phyloP scores from a whole-genome alignment of 2,888 invertebrate genomes.

The Gastrophysa polygoni region DNA sequence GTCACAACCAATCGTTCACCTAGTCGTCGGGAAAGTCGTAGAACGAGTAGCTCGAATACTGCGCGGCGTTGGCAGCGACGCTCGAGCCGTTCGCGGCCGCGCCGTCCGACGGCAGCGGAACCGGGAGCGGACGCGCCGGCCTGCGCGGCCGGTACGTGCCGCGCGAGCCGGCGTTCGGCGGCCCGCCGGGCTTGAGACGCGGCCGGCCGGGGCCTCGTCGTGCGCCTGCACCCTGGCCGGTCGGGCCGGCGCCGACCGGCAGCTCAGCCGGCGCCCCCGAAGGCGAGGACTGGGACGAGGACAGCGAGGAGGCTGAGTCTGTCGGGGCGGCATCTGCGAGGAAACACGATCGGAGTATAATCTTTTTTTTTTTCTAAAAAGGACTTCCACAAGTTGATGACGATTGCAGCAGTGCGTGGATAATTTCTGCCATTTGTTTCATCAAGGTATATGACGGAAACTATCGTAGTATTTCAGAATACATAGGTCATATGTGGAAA shows the following conservation, averaged over 20 bases:
- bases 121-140: conserved; percentile 60
- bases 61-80: conserved; percentile 36
- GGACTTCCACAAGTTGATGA: too few relatives aligned
- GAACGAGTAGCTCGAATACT: conserved; percentile 49
- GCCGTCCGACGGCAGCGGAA: conserved; percentile 55
- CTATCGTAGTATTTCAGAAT: too few relatives aligned
- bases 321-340: conserved; percentile 29
- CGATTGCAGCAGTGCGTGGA: too few relatives aligned
- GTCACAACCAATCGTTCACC: too few relatives aligned
- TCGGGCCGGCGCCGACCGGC: conserved; percentile 13
- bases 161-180: conserved; percentile 68
- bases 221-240: conserved; percentile 49
- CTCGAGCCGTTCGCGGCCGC: conserved; percentile 39
- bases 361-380: too few relatives aligned
- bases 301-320: conserved; percentile 35
- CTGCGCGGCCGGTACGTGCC: conserved; percentile 64
- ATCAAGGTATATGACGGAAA: too few relatives aligned
- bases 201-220: conserved; percentile 74
- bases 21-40: conserved; percentile 53
- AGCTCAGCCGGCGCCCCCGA: conserved; percentile 36
- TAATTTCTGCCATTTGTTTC: too few relatives aligned
- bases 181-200: conserved; percentile 69
- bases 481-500: too few relatives aligned
- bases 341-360: too few relatives aligned
- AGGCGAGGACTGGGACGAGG: conserved; percentile 39